Evolutionary conservation across 1,140 invertebrate genomes (phyloP).

Genomic region (Tribolium castaneum): DNA sequence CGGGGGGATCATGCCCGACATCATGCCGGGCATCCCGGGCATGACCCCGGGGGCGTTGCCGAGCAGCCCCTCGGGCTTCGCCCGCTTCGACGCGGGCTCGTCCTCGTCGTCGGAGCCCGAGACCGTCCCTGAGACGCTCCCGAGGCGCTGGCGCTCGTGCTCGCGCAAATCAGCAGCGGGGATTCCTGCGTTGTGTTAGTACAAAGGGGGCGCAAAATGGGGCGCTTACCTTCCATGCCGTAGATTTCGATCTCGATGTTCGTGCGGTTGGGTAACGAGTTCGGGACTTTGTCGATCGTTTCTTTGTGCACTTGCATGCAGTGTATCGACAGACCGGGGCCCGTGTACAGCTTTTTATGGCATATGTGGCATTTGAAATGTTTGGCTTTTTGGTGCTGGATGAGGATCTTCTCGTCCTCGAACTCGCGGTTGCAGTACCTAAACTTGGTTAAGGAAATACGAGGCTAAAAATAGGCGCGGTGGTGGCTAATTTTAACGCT

Average conservation of each 20-base stretch:
- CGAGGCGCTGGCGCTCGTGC: slow-evolving; percentile 89
- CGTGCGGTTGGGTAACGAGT: slow-evolving; percentile 96
- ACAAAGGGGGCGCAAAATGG: neutral
- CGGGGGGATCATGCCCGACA: slow-evolving; percentile 72
- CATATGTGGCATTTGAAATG: slow-evolving; percentile 99
- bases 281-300: slow-evolving; percentile 99
- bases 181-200: slow-evolving; percentile 68
- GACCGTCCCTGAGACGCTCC: slow-evolving; percentile 66
- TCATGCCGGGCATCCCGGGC: slow-evolving; percentile 67
- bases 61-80: slow-evolving; percentile 72
- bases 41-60: slow-evolving; percentile 67
- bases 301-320: slow-evolving; percentile 99
- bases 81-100: slow-evolving; percentile 79
- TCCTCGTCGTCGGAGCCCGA: slow-evolving; percentile 84
- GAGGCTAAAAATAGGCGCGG: slow-evolving; percentile 56
- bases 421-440: slow-evolving; percentile 99
- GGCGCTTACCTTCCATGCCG: slow-evolving; percentile 95
- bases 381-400: slow-evolving; percentile 99
- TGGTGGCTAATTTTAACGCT: slow-evolving; percentile 53
- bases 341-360: slow-evolving; percentile 99
- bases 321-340: slow-evolving; percentile 97
- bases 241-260: slow-evolving; percentile 99
- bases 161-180: slow-evolving; percentile 94
- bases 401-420: slow-evolving; percentile 99
- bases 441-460: slow-evolving; percentile 65